phyloP scores from a whole-genome alignment of 2,113 vertebrate species.

The Mormyrus lacerda region DNA sequence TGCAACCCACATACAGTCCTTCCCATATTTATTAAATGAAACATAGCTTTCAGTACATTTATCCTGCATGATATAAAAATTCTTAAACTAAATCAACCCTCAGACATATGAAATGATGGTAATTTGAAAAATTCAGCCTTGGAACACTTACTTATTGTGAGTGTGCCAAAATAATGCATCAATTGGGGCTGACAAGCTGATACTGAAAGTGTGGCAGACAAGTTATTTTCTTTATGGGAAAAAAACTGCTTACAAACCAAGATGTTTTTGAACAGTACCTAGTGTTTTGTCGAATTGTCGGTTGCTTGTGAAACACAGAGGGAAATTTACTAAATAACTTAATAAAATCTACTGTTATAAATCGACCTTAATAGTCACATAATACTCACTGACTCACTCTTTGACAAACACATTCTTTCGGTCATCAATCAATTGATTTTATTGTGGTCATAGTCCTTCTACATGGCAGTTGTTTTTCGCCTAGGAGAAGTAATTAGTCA shows the following conservation, averaged over 20 bases:
- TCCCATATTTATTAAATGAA: not conserved
- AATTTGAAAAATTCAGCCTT: not conserved
- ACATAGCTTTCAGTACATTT: not conserved
- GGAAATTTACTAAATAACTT: not conserved
- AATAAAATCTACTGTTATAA: not conserved
- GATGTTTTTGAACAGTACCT: not conserved
- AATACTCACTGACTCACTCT: not conserved
- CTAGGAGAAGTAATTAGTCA: slow-evolving; percentile 51
- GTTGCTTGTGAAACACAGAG: not conserved
- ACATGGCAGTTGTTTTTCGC: slow-evolving; percentile 42
- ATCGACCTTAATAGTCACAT: not conserved
- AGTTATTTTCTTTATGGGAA: not conserved
- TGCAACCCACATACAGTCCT: not conserved
- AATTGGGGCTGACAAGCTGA: not conserved
- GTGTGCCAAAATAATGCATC: not conserved
- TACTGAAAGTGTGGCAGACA: not conserved
- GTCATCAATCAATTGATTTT: slow-evolving; percentile 53
- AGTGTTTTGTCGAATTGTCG: not conserved
- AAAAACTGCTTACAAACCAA: not conserved
- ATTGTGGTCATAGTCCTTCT: slow-evolving; percentile 33
- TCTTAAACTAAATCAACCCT: not conserved
- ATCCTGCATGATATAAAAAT: not conserved
- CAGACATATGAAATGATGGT: not conserved
- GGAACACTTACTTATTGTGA: not conserved
- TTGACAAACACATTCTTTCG: slow-evolving; percentile 15